Percentiles rank a stretch among this genome's conserved stretches.
phyloP scores from a whole-genome alignment of 2,797 vertebrate genomes.

The Cephalopachus bancanus region DNA sequence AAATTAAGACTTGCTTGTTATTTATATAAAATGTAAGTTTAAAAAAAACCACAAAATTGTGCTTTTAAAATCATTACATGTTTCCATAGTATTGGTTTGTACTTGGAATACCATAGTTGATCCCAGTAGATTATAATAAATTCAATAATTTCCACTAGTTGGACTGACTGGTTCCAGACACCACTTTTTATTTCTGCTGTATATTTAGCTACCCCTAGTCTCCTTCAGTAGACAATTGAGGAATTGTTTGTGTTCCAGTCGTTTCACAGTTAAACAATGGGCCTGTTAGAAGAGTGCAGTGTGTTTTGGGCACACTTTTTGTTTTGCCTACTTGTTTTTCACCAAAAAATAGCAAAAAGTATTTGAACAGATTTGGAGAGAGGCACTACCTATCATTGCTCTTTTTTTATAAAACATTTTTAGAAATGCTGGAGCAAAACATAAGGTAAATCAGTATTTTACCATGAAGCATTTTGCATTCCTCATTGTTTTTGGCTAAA shows the following conservation, averaged over 20 bases:
- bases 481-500: slow-evolving; percentile 49
- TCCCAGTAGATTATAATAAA: slow-evolving; percentile 31
- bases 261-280: slow-evolving; percentile 74
- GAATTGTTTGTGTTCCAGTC: slow-evolving; percentile 76
- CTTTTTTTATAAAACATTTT: slow-evolving; percentile 35
- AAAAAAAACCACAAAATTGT: slow-evolving; percentile 19
- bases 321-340: slow-evolving; percentile 81
- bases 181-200: slow-evolving; percentile 53
- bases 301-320: slow-evolving; percentile 77
- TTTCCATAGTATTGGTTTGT: slow-evolving; percentile 27
- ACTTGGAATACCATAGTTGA: neutral
- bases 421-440: slow-evolving; percentile 47
- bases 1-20: slow-evolving; percentile 6
- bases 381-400: slow-evolving; percentile 27
- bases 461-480: slow-evolving; percentile 32
- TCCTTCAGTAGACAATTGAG: slow-evolving; percentile 74
- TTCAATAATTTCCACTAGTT: slow-evolving; percentile 43
- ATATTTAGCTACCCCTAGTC: slow-evolving; percentile 67
- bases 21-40: slow-evolving; percentile 26
- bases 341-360: slow-evolving; percentile 76
- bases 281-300: slow-evolving; percentile 73
- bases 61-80: neutral
- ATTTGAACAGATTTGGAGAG: slow-evolving; percentile 61
- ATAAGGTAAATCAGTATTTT: slow-evolving; percentile 56
- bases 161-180: slow-evolving; percentile 53